phyloP scores from a whole-genome alignment of 2,888 invertebrate genomes.

The Periphyllus acericola region DNA sequence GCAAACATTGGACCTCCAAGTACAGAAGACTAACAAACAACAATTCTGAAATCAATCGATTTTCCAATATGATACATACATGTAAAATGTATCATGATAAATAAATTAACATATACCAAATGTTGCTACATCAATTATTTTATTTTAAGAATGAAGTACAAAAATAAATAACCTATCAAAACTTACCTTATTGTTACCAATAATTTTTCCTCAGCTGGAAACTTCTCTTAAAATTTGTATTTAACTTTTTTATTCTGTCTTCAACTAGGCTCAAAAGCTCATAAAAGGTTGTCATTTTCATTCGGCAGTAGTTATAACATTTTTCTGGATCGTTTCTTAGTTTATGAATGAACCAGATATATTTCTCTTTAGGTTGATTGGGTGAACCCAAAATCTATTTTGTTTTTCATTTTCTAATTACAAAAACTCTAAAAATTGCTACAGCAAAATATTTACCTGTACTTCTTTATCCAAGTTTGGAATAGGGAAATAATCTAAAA shows the following conservation, averaged over 20 bases:
- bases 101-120: neutral
- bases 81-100: constrained; percentile 21
- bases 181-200: constrained; percentile 17
- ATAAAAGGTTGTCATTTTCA: constrained; percentile 12
- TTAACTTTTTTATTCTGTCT: constrained; percentile 14
- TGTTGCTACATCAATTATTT: neutral
- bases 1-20: neutral
- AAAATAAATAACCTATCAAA: constrained; percentile 19
- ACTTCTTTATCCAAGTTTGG: constrained; percentile 1
- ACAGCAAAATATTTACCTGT: constrained; percentile 1
- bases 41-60: constrained; percentile 21
- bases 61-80: constrained; percentile 14
- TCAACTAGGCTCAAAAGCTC: constrained; percentile 17
- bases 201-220: constrained; percentile 27
- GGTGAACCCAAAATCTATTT: constrained; percentile 23
- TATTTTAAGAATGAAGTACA: too few species aligned
- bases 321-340: constrained; percentile 25
- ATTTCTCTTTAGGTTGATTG: constrained; percentile 21
- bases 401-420: constrained; percentile 23
- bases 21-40: constrained; percentile 20
- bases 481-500: constrained; percentile 1
- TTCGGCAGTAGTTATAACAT: constrained; percentile 8
- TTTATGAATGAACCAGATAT: constrained; percentile 15
- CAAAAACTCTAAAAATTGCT: constrained; percentile 14
- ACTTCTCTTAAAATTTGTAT: constrained; percentile 21